Percentiles rank a stretch among this genome's conserved stretches.
Conservation (phyloP, 2,797 vertebrate species). For the Crax fasciolata region DNA sequence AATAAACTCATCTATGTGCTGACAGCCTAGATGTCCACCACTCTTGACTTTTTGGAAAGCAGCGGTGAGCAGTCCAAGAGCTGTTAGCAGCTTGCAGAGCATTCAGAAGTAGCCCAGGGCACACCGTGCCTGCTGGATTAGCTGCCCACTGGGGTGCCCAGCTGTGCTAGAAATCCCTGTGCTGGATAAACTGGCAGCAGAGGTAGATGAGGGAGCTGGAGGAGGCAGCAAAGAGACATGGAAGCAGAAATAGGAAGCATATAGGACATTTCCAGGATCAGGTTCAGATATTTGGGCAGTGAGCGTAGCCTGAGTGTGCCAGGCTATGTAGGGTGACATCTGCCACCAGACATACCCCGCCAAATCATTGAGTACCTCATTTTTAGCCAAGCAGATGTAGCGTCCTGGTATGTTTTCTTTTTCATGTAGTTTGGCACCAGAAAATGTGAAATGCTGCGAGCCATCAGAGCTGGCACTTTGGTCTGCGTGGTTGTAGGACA, state of each 20-base stretch:
- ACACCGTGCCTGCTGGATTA: not conserved
- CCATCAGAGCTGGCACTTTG: rapidly evolving
- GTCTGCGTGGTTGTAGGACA: rapidly evolving
- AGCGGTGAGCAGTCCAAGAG: not conserved
- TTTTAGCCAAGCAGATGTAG: not conserved
- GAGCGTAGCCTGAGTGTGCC: not conserved
- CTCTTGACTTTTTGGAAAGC: not conserved
- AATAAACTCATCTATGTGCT: not conserved
- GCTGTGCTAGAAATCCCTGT: not conserved
- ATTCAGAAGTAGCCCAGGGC: rapidly evolving
- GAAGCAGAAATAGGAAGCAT: not conserved
- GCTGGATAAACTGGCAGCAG: not conserved
- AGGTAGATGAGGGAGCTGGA: not conserved
- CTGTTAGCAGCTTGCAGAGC: not conserved
- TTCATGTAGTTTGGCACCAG: not conserved
- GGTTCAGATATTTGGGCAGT: not conserved
- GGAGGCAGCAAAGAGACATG: rapidly evolving
- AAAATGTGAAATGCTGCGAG: not conserved
- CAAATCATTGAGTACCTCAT: not conserved
- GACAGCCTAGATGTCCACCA: not conserved
- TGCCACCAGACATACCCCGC: not conserved
- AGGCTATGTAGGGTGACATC: not conserved
- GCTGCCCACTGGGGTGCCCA: not conserved
- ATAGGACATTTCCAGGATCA: not conserved
- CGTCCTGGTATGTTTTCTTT: not conserved